Base-by-base conservation (phyloP, 2,113 vertebrate species). In the Pelobates fuscus region DNA sequence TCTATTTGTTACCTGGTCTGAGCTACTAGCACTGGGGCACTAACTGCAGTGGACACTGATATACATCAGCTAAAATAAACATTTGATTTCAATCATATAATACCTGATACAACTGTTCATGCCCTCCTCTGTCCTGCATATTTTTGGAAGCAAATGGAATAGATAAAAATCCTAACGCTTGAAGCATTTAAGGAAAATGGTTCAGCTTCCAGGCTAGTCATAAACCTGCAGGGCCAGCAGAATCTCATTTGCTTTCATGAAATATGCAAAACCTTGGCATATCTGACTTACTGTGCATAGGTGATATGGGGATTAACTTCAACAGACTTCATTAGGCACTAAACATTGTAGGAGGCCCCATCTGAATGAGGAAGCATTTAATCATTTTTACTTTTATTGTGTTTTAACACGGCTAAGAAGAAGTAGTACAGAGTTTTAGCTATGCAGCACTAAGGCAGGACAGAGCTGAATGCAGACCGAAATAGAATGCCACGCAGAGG, bases 211-310 rank as follows among this genome's bases (percentile, higher is more conserved):
- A 64, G 49, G 59, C 73, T 37, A 18, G 23, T 71, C 74, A 66
- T 10, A 0, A 78, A 66, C 80, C 77, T 80, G 32, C 60, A 63
- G 54, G 44, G 57, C 46, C 73, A 41, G 20, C 63, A 70, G 46
- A 61, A 67, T 80, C 86, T 80, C 32, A 49, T 70, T 79, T 82
- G 67, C 66, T 32, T 68, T 82, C 49, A 70, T 82, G 78, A 82
- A 85, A 82, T 82, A 84, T 81, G 73, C 82, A 83, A 76, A 6
- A 52, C 70, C 57, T 11, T 0, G 69, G 37, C 72, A 44, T 52
- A 61, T 75, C 49, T 77, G 12, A 77, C 46, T 79, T 77, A 72
- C 57, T 62, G 29, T 79, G 29, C 69, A 64, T 64, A 76, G 62
- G 46, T 76, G 68, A 67, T 71, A 78, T 63, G 43, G 77, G 15